A percentile compares a stretch with the other conserved stretches of the same genome.
Evolutionary conservation across 2,113 vertebrate genomes (phyloP).

Genomic region (Saccopteryx leptura): DNA sequence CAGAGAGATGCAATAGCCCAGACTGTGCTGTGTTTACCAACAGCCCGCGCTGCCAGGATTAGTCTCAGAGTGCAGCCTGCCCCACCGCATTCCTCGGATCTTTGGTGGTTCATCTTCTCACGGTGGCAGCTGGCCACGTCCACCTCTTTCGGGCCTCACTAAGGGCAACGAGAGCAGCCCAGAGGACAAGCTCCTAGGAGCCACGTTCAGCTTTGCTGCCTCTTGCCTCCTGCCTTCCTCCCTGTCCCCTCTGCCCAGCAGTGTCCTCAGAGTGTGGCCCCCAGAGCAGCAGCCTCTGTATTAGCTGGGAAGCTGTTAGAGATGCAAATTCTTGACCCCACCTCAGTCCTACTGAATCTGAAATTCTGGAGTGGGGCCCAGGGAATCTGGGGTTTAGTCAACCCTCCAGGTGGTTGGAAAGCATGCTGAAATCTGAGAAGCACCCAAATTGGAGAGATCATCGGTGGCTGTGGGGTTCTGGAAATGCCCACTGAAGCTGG

Average conservation of each 20-base stretch:
- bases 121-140: neutral
- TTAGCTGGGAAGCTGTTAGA: neutral
- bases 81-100: neutral
- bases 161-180: neutral
- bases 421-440: neutral
- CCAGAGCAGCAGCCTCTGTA: neutral
- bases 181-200: neutral
- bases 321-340: neutral
- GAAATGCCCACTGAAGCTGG: neutral
- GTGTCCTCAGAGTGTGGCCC: neutral
- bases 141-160: neutral
- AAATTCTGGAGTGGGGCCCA: neutral
- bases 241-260: fast-evolving
- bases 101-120: neutral
- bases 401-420: neutral
- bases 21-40: neutral
- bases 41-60: neutral
- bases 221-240: neutral
- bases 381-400: neutral
- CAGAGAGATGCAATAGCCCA: neutral
- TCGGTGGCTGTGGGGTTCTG: neutral
- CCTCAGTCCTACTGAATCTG: neutral
- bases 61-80: neutral
- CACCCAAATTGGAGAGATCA: neutral
- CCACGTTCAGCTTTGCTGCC: neutral